Percentiles rank a stretch among this genome's conserved stretches.
These are phyloP conservation scores for Canis aureus DNA, from an alignment of 2,113 vertebrate genomes.

Conservation along the genomic window DNA sequence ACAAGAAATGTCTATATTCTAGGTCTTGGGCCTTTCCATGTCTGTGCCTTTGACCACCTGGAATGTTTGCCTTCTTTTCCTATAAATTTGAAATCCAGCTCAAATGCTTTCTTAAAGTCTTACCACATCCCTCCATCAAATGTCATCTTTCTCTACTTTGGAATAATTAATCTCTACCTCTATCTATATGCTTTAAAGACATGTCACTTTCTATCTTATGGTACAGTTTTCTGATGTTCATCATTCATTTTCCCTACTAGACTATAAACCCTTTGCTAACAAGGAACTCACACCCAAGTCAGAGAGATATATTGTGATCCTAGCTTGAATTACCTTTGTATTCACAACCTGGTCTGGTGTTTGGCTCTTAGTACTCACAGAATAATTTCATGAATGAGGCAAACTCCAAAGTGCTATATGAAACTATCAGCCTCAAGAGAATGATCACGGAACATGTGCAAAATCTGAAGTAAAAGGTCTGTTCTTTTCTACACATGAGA, in stretches of 20 bases:
- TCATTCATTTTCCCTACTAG: not conserved
- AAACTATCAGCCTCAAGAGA: slow-evolving; percentile 7
- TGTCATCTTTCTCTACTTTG: not conserved
- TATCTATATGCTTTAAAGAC: not conserved
- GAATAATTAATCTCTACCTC: not conserved
- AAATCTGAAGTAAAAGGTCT: not conserved
- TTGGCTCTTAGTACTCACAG: not conserved
- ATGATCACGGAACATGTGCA: not conserved
- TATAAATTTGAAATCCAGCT: not conserved
- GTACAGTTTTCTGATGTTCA: not conserved
- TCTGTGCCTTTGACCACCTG: not conserved
- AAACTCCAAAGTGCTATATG: not conserved
- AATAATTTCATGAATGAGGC: not conserved
- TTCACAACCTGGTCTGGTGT: not conserved
- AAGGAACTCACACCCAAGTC: not conserved
- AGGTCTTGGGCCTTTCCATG: not conserved
- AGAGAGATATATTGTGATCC: not conserved
- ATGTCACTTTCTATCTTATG: not conserved
- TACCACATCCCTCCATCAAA: not conserved
- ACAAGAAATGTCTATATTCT: not conserved
- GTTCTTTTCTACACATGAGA: not conserved
- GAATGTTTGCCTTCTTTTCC: not conserved
- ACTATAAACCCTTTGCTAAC: not conserved
- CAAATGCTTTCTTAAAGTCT: not conserved
- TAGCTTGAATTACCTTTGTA: not conserved